Conservation (phyloP, 2,888 invertebrate genomes). For the Anticlea derivata region DNA sequence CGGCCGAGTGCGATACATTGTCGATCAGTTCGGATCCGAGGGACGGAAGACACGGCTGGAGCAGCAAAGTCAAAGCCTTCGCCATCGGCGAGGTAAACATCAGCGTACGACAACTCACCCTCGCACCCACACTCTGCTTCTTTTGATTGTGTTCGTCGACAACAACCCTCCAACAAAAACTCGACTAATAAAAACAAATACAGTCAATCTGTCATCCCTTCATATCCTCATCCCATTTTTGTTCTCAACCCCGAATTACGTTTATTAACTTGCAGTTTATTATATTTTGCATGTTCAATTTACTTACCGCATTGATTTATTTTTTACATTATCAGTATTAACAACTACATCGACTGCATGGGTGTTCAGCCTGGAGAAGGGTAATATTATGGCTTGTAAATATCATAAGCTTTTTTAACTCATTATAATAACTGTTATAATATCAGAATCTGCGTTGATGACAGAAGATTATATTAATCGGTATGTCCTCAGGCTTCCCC, state of each 20-base stretch:
- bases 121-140: conserved; percentile 73
- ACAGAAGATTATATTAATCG: conserved; percentile 28
- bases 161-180: conserved; percentile 61
- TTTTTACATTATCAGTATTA: conserved; percentile 53
- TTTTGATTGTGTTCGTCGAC: conserved; percentile 83
- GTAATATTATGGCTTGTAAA: conserved; percentile 72
- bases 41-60: conserved; percentile 78
- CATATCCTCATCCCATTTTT: conserved; percentile 60
- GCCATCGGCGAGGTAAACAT: conserved; percentile 83
- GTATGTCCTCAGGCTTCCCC: conserved; percentile 80
- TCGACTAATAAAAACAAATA: conserved; percentile 64
- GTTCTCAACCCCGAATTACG: conserved; percentile 59
- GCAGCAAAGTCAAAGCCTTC: conserved; percentile 82
- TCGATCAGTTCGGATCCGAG: conserved; percentile 67
- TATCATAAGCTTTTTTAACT: conserved; percentile 74
- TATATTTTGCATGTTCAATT: conserved; percentile 78
- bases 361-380: conserved; percentile 74
- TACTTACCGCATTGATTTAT: conserved; percentile 59
- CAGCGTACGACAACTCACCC: conserved; percentile 73
- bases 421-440: conserved; percentile 45
- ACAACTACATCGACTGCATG: conserved; percentile 72
- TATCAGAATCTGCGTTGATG: conserved; percentile 24
- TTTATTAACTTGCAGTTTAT: conserved; percentile 74
- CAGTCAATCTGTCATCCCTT: conserved; percentile 55
- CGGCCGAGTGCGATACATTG: conserved; percentile 65